These are phyloP conservation scores for Drosophila subpulchrella DNA, from an alignment of 1,140 invertebrate species.

Conservation along the genomic window DNA sequence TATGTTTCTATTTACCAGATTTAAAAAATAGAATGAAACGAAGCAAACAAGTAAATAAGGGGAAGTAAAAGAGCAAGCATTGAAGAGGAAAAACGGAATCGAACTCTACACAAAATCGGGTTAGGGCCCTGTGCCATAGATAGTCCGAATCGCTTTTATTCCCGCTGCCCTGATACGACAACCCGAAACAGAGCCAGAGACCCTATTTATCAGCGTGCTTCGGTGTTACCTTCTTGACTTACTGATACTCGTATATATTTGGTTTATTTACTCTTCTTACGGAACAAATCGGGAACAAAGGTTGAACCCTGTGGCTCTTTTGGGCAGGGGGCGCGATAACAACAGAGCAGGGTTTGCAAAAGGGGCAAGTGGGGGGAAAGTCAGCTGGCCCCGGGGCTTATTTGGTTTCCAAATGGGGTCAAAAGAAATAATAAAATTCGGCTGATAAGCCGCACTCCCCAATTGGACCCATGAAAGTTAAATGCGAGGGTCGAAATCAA, in stretches of 20 bases:
- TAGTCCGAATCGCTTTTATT: constrained; percentile 22
- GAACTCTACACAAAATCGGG: constrained; percentile 43
- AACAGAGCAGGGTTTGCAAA: constrained; percentile 38
- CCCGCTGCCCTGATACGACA: constrained; percentile 27
- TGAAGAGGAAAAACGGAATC: constrained; percentile 24
- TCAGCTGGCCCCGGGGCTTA: constrained; percentile 46
- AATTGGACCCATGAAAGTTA: constrained; percentile 41
- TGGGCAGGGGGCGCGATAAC: constrained; percentile 16
- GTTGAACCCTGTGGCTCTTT: constrained; percentile 39
- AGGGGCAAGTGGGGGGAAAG: constrained; percentile 32
- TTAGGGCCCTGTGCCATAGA: constrained; percentile 49
- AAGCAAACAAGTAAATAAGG: not conserved
- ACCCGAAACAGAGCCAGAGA: constrained; percentile 9
- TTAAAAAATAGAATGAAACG: not conserved
- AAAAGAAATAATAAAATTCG: constrained; percentile 57
- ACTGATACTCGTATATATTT: constrained; percentile 23
- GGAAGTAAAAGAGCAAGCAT: not conserved
- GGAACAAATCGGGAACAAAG: constrained; percentile 55
- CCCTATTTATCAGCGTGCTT: constrained; percentile 47
- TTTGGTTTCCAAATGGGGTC: constrained; percentile 81
- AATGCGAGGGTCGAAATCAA: constrained; percentile 16
- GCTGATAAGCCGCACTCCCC: constrained; percentile 61
- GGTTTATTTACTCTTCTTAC: constrained; percentile 18
- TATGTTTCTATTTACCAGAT: not conserved
- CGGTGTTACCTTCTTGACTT: constrained; percentile 48